phyloP scores from a whole-genome alignment of 1,140 invertebrate species.

The Metopolophium dirhodum region DNA sequence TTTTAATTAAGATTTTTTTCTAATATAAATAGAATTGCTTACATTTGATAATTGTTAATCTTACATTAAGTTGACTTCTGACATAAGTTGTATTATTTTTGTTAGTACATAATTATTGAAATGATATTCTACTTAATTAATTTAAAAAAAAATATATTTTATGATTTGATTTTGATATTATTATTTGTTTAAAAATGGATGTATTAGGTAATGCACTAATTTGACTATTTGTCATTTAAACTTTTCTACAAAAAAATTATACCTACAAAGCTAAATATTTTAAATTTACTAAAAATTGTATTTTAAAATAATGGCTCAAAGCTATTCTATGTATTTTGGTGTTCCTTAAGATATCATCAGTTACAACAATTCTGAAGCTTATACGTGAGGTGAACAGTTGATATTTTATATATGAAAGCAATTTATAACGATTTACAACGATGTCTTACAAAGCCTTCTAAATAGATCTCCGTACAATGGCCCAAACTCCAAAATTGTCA shows the following conservation, averaged over 20 bases:
- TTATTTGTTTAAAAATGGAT: too few species aligned
- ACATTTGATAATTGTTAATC: too few species aligned
- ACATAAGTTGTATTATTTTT: neutral
- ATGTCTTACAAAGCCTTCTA: neutral
- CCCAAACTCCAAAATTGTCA: neutral
- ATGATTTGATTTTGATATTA: too few species aligned
- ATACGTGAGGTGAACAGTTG: constrained; percentile 2
- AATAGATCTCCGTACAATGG: neutral
- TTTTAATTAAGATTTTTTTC: too few species aligned
- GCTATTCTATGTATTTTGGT: neutral
- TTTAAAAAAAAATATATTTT: too few species aligned
- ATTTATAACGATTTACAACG: constrained; percentile 4
- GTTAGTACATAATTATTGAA: neutral
- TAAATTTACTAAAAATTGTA: too few species aligned
- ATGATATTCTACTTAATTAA: neutral
- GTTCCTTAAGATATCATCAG: neutral
- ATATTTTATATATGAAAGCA: constrained; percentile 24
- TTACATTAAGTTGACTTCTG: neutral
- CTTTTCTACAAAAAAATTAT: neutral
- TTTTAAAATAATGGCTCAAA: neutral
- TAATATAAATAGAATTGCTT: too few species aligned
- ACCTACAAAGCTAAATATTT: too few species aligned
- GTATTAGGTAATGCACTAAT: too few species aligned
- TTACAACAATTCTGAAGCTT: neutral
- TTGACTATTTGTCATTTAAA: neutral